Conservation (phyloP, 2,113 vertebrate species). For the Hydrochoerus hydrochaeris region DNA sequence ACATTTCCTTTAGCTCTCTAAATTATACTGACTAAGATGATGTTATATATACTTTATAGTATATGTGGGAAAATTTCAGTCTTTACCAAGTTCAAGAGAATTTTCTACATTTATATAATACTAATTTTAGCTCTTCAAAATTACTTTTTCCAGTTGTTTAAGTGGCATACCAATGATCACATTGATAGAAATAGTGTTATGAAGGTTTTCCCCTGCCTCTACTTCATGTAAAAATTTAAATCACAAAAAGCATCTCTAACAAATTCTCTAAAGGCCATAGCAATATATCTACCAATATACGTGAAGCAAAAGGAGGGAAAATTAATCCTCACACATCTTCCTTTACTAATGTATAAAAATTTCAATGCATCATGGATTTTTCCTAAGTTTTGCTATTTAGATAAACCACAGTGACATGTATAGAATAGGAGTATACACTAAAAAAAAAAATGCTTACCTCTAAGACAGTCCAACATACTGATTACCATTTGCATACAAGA, state of each 20-base stretch:
- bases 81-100: background rate
- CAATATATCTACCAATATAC: background rate
- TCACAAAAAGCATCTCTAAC: background rate
- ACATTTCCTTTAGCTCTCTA: constrained; percentile 39
- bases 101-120: background rate
- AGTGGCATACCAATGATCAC: background rate
- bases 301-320: background rate
- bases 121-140: background rate
- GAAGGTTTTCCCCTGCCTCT: accelerated
- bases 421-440: background rate
- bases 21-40: background rate
- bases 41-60: background rate
- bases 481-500: background rate
- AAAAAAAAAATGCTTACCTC: background rate
- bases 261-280: background rate
- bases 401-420: background rate
- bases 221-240: background rate
- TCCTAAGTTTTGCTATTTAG: background rate
- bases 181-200: background rate
- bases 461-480: background rate
- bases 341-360: background rate
- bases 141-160: background rate
- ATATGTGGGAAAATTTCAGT: background rate
- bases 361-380: background rate
- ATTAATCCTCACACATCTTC: accelerated